These are phyloP conservation scores for Microctenopoma stevenorrisi DNA, from an alignment of 2,797 vertebrate genomes.

Conservation along the genomic window DNA sequence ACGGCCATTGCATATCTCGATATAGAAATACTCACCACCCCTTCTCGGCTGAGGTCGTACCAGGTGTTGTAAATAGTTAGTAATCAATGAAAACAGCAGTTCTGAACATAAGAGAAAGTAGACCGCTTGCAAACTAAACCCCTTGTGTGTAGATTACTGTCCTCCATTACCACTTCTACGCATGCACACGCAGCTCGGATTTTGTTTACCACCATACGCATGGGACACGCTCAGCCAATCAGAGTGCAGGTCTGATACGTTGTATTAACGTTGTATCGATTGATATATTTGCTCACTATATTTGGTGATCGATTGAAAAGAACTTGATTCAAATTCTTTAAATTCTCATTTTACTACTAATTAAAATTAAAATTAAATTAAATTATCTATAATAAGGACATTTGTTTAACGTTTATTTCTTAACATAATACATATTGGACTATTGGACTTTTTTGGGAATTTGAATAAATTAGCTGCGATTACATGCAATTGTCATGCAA, in stretches of 20 bases:
- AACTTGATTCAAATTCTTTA: background rate
- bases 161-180: conserved; percentile 72
- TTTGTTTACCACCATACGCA: conserved; percentile 82
- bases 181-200: conserved; percentile 63
- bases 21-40: conserved; percentile 54
- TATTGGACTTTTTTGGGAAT: background rate
- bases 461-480: background rate
- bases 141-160: conserved; percentile 36
- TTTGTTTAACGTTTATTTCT: background rate
- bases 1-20: background rate
- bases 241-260: conserved; percentile 20
- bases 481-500: background rate
- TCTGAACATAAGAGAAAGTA: conserved; percentile 6
- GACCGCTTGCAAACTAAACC: conserved; percentile 49
- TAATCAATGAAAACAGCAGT: background rate
- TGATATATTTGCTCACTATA: too few species aligned
- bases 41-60: conserved; percentile 7
- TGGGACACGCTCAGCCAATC: conserved; percentile 75
- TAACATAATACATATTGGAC: background rate
- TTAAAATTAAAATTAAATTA: background rate
- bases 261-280: too few species aligned
- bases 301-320: background rate
- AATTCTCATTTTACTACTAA: background rate
- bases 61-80: conserved; percentile 1
- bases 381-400: background rate